Evolutionary conservation across 2,888 invertebrate genomes (phyloP).

Genomic region (Embidobia sp.): DNA sequence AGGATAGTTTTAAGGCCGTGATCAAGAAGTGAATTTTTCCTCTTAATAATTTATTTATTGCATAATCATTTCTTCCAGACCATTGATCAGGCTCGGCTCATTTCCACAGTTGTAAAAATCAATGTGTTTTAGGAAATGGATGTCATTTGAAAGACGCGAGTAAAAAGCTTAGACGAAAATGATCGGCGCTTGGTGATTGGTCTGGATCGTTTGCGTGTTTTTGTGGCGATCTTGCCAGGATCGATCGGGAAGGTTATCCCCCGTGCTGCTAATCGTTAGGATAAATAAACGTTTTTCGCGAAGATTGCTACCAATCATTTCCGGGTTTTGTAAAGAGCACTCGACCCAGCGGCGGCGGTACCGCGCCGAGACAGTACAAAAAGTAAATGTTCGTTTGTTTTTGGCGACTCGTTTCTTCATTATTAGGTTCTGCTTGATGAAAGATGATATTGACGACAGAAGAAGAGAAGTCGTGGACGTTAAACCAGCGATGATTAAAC

Average conservation of each 20-base stretch:
- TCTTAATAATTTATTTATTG: constrained; percentile 21
- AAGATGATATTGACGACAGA: constrained; percentile 8
- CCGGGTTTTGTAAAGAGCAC: constrained; percentile 63
- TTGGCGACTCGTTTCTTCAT: constrained; percentile 40
- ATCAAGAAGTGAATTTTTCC: constrained; percentile 1
- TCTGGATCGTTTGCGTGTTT: not conserved
- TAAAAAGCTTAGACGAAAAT: not conserved
- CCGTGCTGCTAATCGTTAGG: constrained; percentile 29
- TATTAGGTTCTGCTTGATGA: constrained; percentile 56
- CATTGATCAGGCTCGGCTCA: not conserved
- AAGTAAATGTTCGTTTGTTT: constrained; percentile 51
- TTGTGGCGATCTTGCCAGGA: constrained; percentile 2
- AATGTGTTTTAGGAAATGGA: too few relatives aligned
- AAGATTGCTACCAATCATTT: constrained; percentile 49
- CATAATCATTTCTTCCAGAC: not conserved
- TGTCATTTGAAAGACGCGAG: too few relatives aligned
- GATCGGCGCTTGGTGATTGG: not conserved
- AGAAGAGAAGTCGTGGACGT: constrained; percentile 34
- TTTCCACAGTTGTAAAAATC: too few relatives aligned
- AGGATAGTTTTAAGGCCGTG: constrained; percentile 30
- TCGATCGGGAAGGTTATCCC: not conserved
- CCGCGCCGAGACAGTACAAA: constrained; percentile 65
- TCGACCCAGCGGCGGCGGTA: constrained; percentile 58
- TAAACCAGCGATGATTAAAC: constrained; percentile 41
- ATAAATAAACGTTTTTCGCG: constrained; percentile 15